A percentile compares a stretch with the other conserved stretches of the same genome.
Evolutionary conservation across 2,113 vertebrate genomes (phyloP).

Genomic region (Chaetops frenatus): DNA sequence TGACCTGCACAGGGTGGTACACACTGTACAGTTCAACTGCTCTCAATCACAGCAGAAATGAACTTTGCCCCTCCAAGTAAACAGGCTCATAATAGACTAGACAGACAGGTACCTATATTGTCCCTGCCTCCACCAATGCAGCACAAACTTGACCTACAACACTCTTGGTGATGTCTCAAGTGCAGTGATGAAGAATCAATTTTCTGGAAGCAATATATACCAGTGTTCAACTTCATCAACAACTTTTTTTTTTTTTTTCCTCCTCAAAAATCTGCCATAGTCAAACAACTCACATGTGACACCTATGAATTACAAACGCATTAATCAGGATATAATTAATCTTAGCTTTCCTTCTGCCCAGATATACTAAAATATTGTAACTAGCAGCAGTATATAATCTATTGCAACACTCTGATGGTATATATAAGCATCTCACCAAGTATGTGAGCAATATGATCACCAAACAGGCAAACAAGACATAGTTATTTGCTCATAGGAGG

Average conservation of each 20-base stretch:
- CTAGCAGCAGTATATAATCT: not conserved
- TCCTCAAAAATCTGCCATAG: not conserved
- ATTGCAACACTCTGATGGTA: not conserved
- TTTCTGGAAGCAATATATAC: not conserved
- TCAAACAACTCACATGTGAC: not conserved
- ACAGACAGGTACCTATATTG: not conserved
- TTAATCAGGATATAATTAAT: not conserved
- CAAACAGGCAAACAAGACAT: not conserved
- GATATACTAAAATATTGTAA: not conserved
- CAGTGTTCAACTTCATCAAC: not conserved
- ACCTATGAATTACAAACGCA: not conserved
- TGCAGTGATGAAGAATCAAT: not conserved
- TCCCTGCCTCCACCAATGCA: not conserved
- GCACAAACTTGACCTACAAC: not conserved
- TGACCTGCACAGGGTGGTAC: not conserved
- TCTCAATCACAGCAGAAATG: not conserved
- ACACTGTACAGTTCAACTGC: not conserved
- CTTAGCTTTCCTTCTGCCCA: not conserved
- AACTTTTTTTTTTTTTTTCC: not conserved
- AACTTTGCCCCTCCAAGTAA: not conserved
- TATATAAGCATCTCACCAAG: not conserved
- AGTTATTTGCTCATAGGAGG: not conserved
- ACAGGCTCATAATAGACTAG: not conserved
- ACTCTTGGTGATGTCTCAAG: not conserved
- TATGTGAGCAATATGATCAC: not conserved